Evolutionary conservation across 2,113 vertebrate genomes (phyloP).

Genomic region (Porphyrio hochstetteri): DNA sequence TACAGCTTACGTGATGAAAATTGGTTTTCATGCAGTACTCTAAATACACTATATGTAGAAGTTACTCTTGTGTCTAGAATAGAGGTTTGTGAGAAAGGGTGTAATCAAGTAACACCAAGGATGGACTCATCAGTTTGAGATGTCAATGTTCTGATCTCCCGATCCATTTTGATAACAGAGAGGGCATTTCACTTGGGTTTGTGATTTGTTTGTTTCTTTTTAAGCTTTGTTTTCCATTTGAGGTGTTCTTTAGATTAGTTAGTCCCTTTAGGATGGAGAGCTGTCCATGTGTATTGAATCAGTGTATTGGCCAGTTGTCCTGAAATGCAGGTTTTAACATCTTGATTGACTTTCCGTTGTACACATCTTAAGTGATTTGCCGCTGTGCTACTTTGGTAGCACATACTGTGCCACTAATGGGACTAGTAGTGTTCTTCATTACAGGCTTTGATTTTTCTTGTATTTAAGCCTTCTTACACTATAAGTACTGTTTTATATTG

Average conservation of each 20-base stretch:
- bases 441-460: not conserved
- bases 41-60: not conserved
- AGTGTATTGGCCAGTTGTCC: not conserved
- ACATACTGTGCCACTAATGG: not conserved
- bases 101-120: not conserved
- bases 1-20: not conserved
- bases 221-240: not conserved
- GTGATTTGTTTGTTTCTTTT: not conserved
- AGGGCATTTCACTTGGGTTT: rapidly evolving
- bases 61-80: not conserved
- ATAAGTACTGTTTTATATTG: not conserved
- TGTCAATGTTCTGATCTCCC: not conserved
- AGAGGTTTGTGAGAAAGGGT: not conserved
- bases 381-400: not conserved
- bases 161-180: not conserved
- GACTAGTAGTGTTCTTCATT: not conserved
- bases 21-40: not conserved
- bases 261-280: not conserved
- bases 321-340: not conserved
- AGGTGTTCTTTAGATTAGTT: not conserved
- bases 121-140: not conserved
- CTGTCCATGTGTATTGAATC: not conserved
- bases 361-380: not conserved
- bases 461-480: not conserved
- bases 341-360: not conserved